These are phyloP conservation scores for Boulengeromyrus knoepffleri DNA, from an alignment of 2,113 vertebrate genomes.

Conservation along the genomic window DNA sequence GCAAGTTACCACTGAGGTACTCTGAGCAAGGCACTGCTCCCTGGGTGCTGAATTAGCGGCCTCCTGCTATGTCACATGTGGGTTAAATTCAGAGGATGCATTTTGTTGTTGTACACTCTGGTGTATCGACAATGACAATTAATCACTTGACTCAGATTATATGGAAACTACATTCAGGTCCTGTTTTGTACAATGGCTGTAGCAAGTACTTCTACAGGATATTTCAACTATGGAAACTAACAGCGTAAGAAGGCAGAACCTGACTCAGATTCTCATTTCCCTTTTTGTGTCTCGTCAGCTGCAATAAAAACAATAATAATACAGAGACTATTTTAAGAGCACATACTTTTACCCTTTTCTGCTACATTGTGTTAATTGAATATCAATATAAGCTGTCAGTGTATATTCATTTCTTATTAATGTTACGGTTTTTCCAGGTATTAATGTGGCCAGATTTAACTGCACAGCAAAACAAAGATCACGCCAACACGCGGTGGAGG, in stretches of 20 bases:
- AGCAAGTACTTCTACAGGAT: background rate
- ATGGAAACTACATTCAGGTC: background rate
- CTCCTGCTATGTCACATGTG: no score
- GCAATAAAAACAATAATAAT: background rate
- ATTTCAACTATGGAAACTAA: background rate
- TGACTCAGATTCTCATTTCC: background rate
- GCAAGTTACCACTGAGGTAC: no score
- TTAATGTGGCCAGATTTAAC: background rate
- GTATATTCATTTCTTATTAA: background rate
- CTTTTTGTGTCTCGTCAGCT: background rate
- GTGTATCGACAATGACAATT: no score
- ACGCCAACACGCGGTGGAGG: background rate
- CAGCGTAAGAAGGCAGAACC: background rate
- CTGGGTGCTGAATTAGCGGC: background rate
- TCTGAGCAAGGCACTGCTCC: background rate
- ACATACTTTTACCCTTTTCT: background rate
- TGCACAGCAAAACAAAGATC: background rate
- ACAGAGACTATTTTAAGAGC: background rate
- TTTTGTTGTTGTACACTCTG: no score
- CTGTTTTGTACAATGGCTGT: background rate
- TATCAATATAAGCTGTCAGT: background rate
- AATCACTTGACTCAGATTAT: background rate
- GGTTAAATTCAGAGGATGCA: no score
- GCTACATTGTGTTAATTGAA: background rate
- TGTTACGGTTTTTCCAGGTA: background rate